These are phyloP conservation scores for Aspiorhynchus laticeps DNA, from an alignment of 2,113 vertebrate species.

Conservation along the genomic window DNA sequence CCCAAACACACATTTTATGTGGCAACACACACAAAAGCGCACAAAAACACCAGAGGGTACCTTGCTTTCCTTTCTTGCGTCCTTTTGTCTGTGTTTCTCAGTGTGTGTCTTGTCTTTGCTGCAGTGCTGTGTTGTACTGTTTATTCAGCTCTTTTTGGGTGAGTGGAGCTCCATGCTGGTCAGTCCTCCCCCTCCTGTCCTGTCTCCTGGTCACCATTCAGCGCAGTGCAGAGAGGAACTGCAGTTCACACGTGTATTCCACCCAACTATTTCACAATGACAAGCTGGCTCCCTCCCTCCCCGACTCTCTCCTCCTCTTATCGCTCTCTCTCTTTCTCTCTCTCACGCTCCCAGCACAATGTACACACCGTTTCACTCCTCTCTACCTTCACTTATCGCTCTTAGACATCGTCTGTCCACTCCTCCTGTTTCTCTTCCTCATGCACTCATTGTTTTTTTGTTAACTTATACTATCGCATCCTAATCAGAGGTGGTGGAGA, in stretches of 20 bases:
- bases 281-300: constrained; percentile 41
- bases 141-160: constrained; percentile 66
- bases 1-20: background rate
- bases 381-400: constrained; percentile 15
- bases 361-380: constrained; percentile 22
- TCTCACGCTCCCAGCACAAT: constrained; percentile 27
- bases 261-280: constrained; percentile 59
- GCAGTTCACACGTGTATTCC: constrained; percentile 56
- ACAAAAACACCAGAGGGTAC: constrained; percentile 31
- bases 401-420: constrained; percentile 28
- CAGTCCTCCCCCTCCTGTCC: constrained; percentile 53
- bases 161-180: constrained; percentile 74
- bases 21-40: constrained; percentile 3
- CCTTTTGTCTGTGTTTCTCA: constrained; percentile 49
- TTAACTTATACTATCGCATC: constrained; percentile 54
- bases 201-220: constrained; percentile 53
- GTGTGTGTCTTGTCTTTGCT: constrained; percentile 32
- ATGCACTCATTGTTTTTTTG: background rate
- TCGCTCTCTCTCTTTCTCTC: constrained; percentile 21
- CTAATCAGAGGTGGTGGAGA: constrained; percentile 59
- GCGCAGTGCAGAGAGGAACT: constrained; percentile 53
- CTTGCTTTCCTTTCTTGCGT: constrained; percentile 45
- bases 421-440: constrained; percentile 52
- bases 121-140: constrained; percentile 49
- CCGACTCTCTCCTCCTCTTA: constrained; percentile 33